Conservation (phyloP, 2,113 vertebrate species). For the Clarias batrachus region DNA sequence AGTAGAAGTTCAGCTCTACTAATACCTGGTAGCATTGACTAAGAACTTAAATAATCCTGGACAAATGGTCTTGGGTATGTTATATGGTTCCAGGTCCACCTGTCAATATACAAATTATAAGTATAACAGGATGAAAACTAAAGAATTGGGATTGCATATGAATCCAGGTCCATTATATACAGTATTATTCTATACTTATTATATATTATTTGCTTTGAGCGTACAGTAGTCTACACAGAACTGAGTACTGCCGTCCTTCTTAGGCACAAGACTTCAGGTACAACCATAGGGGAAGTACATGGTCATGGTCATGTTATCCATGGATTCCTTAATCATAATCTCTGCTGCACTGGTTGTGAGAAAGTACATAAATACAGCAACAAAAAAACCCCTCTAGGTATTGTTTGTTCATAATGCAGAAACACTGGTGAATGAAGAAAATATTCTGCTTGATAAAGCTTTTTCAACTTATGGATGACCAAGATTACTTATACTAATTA, state of each 20-base stretch:
- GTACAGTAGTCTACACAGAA: not conserved
- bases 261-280: not conserved
- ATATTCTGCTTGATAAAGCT: not conserved
- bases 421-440: not conserved
- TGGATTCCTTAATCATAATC: not conserved
- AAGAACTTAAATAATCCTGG: not conserved
- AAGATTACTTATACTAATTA: too few relatives aligned
- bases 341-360: not conserved
- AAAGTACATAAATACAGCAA: not conserved
- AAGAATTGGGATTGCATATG: not conserved
- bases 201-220: not conserved
- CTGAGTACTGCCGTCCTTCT: not conserved
- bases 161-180: not conserved
- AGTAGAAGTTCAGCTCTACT: too few relatives aligned
- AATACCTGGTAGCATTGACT: not conserved
- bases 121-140: not conserved
- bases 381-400: not conserved
- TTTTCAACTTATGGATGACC: not conserved
- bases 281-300: not conserved
- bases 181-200: too few relatives aligned
- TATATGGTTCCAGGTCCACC: not conserved
- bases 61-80: not conserved
- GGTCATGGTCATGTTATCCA: not conserved
- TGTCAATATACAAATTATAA: not conserved
- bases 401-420: not conserved